Percentiles rank a stretch among this genome's conserved stretches.
Conservation (phyloP, 2,113 vertebrate species). For the Lethenteron camtschaticum region DNA sequence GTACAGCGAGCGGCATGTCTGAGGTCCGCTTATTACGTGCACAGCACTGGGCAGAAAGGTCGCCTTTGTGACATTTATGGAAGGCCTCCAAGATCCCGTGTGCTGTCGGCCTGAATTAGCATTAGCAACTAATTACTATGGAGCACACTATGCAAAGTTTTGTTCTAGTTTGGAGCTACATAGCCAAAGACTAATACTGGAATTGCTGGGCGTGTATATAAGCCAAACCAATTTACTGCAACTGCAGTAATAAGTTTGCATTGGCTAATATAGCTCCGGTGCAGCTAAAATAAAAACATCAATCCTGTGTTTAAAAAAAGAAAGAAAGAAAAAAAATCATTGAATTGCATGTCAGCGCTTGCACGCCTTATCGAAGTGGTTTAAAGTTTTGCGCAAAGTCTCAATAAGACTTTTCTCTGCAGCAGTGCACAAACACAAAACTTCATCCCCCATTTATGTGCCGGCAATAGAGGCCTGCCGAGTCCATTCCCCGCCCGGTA, state of each 20-base stretch:
- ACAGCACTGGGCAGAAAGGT: slow-evolving; percentile 55
- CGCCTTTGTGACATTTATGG: slow-evolving; percentile 68
- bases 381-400: slow-evolving; percentile 1
- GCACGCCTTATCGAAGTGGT: too few relatives aligned
- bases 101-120: slow-evolving; percentile 97
- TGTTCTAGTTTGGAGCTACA: too few relatives aligned
- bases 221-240: too few relatives aligned
- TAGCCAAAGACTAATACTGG: too few relatives aligned
- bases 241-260: too few relatives aligned
- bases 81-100: slow-evolving; percentile 39
- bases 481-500: background rate
- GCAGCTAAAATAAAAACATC: too few relatives aligned
- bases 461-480: slow-evolving; percentile 4
- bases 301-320: too few relatives aligned
- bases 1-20: slow-evolving; percentile 35
- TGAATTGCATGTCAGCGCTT: too few relatives aligned
- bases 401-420: slow-evolving; percentile 6
- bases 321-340: too few relatives aligned
- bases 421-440: slow-evolving; percentile 6
- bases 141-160: too few relatives aligned
- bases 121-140: slow-evolving; percentile 85
- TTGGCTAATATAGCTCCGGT: too few relatives aligned
- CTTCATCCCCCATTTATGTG: slow-evolving; percentile 1
- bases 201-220: too few relatives aligned
- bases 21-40: slow-evolving; percentile 53